These are phyloP conservation scores for Corythornis leucogaster DNA, from an alignment of 2,797 vertebrate species.

Conservation along the genomic window DNA sequence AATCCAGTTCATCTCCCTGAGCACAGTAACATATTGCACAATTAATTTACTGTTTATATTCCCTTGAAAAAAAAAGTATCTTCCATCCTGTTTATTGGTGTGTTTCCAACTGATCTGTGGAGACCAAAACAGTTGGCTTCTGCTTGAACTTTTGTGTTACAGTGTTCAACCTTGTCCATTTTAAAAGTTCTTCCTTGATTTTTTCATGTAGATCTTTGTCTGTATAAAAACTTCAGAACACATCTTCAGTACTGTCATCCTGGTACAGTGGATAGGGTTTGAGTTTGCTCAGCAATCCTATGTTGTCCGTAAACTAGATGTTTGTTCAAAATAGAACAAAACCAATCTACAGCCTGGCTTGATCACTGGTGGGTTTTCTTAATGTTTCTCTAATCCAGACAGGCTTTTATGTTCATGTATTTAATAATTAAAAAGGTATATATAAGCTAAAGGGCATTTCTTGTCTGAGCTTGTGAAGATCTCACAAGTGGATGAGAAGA, in stretches of 20 bases:
- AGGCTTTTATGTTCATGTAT: background rate
- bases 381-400: background rate
- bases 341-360: background rate
- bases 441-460: background rate
- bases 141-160: constrained; percentile 10
- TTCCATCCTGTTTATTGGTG: constrained; percentile 65
- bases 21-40: background rate
- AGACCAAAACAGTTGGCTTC: constrained; percentile 25
- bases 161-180: background rate
- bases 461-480: background rate
- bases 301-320: background rate
- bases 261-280: background rate
- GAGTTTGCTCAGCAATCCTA: background rate
- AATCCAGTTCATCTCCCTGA: background rate
- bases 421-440: background rate
- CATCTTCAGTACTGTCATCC: background rate
- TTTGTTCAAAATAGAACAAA: background rate
- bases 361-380: background rate
- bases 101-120: constrained; percentile 49
- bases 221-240: background rate
- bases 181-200: background rate
- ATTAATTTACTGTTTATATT: constrained; percentile 60
- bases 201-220: background rate
- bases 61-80: constrained; percentile 53
- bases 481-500: background rate